A percentile compares a stretch with the other conserved stretches of the same genome.
These are phyloP conservation scores for Sebastes paucispinis DNA, from an alignment of 2,797 vertebrate species.

Conservation along the genomic window DNA sequence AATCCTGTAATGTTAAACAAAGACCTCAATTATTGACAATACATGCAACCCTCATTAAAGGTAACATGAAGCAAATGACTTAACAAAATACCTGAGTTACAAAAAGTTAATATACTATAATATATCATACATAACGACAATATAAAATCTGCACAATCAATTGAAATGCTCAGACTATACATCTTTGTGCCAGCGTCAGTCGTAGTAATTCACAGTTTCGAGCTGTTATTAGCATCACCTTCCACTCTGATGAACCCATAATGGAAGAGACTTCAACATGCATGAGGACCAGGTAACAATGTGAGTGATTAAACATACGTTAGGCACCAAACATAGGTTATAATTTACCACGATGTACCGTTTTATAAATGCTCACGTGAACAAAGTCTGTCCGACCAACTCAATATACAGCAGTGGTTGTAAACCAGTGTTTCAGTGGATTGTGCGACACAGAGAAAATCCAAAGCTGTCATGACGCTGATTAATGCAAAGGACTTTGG, in stretches of 20 bases:
- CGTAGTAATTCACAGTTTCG: slow-evolving; percentile 67
- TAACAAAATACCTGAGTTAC: slow-evolving; percentile 77
- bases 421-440: neutral
- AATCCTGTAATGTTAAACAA: slow-evolving; percentile 6
- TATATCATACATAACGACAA: slow-evolving; percentile 44
- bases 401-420: slow-evolving; percentile 3
- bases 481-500: neutral
- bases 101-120: slow-evolving; percentile 52
- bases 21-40: slow-evolving; percentile 1
- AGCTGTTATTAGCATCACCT: slow-evolving; percentile 18
- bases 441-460: neutral
- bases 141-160: slow-evolving; percentile 70
- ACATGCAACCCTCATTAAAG: slow-evolving; percentile 35
- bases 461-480: neutral
- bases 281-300: slow-evolving; percentile 39
- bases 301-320: slow-evolving; percentile 14
- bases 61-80: slow-evolving; percentile 31
- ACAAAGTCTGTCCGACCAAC: neutral
- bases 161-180: slow-evolving; percentile 43
- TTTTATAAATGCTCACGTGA: slow-evolving; percentile 15
- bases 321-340: slow-evolving; percentile 43
- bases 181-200: slow-evolving; percentile 43
- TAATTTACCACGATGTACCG: slow-evolving; percentile 11
- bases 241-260: slow-evolving; percentile 15
- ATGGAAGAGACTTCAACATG: slow-evolving; percentile 29